Evolutionary conservation across 2,888 invertebrate species (phyloP).

Genomic region (Dolichomitus sp.): DNA sequence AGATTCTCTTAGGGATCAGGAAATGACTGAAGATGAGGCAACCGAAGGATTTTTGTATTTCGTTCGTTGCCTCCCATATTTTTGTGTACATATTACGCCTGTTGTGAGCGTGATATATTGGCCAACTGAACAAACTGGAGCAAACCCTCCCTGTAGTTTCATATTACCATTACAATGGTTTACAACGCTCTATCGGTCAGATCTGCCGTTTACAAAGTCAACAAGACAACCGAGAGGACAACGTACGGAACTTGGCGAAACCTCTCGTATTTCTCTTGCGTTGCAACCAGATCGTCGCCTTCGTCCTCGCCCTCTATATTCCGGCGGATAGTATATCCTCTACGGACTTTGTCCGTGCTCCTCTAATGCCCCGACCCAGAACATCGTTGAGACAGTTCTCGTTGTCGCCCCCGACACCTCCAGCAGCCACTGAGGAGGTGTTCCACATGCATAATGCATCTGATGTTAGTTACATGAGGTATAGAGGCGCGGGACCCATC

Average conservation of each 20-base stretch:
- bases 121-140: constrained; percentile 41
- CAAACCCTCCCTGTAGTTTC: constrained; percentile 49
- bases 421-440: constrained; percentile 71
- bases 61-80: neutral
- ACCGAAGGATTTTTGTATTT: neutral
- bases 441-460: constrained; percentile 84
- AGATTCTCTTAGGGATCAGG: neutral
- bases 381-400: constrained; percentile 54
- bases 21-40: neutral
- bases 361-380: constrained; percentile 11
- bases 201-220: constrained; percentile 73
- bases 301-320: constrained; percentile 23
- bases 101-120: constrained; percentile 72
- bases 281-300: constrained; percentile 33
- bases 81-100: constrained; percentile 49
- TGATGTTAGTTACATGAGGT: constrained; percentile 84
- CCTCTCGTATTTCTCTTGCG: constrained; percentile 36
- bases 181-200: constrained; percentile 79
- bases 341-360: constrained; percentile 16
- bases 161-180: constrained; percentile 84
- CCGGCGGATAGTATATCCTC: constrained; percentile 23
- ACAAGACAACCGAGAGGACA: constrained; percentile 24
- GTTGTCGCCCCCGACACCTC: constrained; percentile 78
- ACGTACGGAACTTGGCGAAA: constrained; percentile 26
- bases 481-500: constrained; percentile 75